Percentiles rank a stretch among this genome's conserved stretches.
Evolutionary conservation across 2,888 invertebrate genomes (phyloP).

Genomic region (Podotricha telesiphe): DNA sequence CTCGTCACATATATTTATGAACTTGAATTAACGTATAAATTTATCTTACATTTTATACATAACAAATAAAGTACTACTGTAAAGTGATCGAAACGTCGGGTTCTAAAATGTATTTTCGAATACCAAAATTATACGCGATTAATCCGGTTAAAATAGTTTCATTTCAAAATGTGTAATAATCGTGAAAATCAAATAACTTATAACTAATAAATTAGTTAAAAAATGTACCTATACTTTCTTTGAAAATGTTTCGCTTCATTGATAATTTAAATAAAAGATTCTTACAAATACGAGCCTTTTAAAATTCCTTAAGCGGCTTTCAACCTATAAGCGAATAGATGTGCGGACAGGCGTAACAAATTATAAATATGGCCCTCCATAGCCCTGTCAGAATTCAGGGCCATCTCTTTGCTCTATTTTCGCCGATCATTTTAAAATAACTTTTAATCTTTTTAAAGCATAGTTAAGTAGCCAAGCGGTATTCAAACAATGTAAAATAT

Average conservation of each 20-base stretch:
- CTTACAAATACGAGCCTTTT: constrained; percentile 12
- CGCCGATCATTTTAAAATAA: constrained; percentile 12
- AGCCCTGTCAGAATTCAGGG: constrained; percentile 22
- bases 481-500: not conserved
- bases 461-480: not conserved
- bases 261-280: constrained; percentile 5
- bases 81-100: too few relatives aligned
- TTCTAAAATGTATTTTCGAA: too few relatives aligned
- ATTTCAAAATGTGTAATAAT: too few relatives aligned
- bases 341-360: constrained; percentile 33
- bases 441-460: constrained; percentile 19
- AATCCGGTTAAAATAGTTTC: too few relatives aligned
- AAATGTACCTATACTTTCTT: not conserved
- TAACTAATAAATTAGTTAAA: not conserved
- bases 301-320: constrained; percentile 33
- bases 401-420: constrained; percentile 26
- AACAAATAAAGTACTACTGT: too few relatives aligned
- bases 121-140: too few relatives aligned
- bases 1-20: constrained; percentile 17
- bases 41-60: too few relatives aligned
- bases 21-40: not conserved
- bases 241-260: not conserved
- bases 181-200: too few relatives aligned
- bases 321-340: constrained; percentile 32
- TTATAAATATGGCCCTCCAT: constrained; percentile 32